Evolutionary conservation across 2,113 vertebrate genomes (phyloP).

Genomic region (Taxidea taxus): DNA sequence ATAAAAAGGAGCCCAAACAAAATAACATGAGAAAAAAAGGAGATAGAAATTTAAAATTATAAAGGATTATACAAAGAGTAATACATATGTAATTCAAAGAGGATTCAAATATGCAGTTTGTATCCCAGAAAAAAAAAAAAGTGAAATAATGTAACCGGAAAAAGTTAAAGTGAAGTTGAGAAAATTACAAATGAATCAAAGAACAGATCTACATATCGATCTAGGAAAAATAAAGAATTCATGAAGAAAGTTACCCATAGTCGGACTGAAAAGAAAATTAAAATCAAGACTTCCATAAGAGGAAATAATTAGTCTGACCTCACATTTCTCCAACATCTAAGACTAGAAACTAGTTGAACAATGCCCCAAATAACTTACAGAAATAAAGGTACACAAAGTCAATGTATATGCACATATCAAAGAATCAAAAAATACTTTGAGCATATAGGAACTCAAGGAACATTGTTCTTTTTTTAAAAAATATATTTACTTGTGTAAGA

Average conservation of each 20-base stretch:
- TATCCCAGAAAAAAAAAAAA: slow-evolving; percentile 12
- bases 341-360: not conserved
- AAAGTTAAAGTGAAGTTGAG: not conserved
- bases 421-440: not conserved
- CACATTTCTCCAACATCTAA: not conserved
- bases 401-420: not conserved
- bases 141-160: not conserved
- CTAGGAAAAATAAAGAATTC: not conserved
- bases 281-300: not conserved
- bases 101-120: not conserved
- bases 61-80: not conserved
- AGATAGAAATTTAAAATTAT: not conserved
- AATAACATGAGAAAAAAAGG: not conserved
- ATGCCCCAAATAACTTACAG: not conserved
- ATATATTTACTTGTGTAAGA: too few relatives aligned
- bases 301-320: not conserved
- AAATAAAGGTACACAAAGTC: not conserved
- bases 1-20: not conserved
- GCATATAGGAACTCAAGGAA: not conserved
- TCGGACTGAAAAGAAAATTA: not conserved
- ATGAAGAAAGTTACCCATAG: not conserved
- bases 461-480: not conserved
- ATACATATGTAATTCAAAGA: not conserved
- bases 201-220: not conserved
- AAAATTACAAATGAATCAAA: not conserved